Evolutionary conservation across 2,797 vertebrate genomes (phyloP), one percentile per base, ranked within the genome.

Genomic region (Danio albolineatus): DNA sequence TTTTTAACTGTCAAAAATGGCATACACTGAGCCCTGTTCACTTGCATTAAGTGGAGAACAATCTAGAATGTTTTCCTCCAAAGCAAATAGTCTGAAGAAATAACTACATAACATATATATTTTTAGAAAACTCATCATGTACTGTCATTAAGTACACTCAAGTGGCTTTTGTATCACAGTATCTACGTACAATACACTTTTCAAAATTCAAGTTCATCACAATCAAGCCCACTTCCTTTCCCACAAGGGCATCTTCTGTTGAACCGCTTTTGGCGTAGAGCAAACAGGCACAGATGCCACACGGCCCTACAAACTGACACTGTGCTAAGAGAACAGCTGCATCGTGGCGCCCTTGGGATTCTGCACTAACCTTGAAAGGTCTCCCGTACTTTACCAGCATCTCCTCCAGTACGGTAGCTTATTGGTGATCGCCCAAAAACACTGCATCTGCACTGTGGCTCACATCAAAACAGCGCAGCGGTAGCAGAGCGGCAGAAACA

Each of bases 211-310:
- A 16, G 9, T 44, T 41, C 12, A 43, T 43, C 14, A 13, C 39
- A 57, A 44, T 28, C 19, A 72, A 44, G 39, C 51, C 41, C 39
- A n/a, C 17, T 44, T 46, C 2, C 56, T 36, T 59, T 73, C 59
- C 28, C 84, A 76, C 39, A 21, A 19, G 70, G 12, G 19, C 43
- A 62, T 81, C 74, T 81, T 72, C 65, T 64, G 51, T 38, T 72
- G 46, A 76, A 79, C 44, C 73, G 72, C 62, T 76, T 49, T 79
- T 85, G 82, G 84, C 82, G 28, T 28, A 62, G 57, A 39, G 71
- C 44, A 76, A 53, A 56, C 79, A 19, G 16, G 70, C 60, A 67
- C 62, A 62, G 54, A 38, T 76, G 72, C 75, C 81, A 76, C 67
- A 60, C 38, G 39, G 56, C 56, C 56, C 21, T 8, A 64, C 65